Conservation (phyloP, 2,888 invertebrate genomes). For the Synergus japonicus region DNA sequence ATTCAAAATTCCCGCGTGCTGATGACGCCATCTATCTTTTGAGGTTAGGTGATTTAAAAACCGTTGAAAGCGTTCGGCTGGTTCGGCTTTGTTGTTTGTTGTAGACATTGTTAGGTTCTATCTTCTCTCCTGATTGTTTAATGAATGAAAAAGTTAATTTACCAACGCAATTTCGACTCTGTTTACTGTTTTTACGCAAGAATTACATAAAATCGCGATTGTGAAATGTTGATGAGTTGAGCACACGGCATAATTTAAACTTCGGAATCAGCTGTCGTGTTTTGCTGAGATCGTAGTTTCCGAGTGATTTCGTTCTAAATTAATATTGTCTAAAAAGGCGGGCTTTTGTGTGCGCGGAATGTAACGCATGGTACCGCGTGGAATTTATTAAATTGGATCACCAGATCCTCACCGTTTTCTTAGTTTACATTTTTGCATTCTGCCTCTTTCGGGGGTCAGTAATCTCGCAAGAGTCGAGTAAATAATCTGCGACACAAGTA, state of each 20-base stretch:
- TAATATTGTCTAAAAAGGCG: constrained; percentile 10
- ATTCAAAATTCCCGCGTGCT: neutral
- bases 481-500: constrained; percentile 17
- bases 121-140: neutral
- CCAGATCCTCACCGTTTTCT: neutral
- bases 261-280: constrained; percentile 33
- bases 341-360: neutral
- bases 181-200: neutral
- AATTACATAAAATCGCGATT: neutral
- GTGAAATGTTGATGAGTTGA: neutral
- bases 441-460: constrained; percentile 2
- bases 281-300: constrained; percentile 26
- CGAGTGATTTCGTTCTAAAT: constrained; percentile 29
- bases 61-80: too few relatives aligned
- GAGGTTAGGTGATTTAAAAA: too few relatives aligned
- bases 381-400: neutral
- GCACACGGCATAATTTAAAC: neutral
- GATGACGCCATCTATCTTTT: neutral
- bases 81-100: too few relatives aligned
- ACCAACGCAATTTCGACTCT: neutral
- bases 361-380: neutral
- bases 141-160: neutral
- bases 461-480: neutral
- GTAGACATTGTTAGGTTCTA: neutral
- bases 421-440: constrained; percentile 4